Percentiles rank a stretch among this genome's conserved stretches.
These are phyloP conservation scores for Parnassius orleans DNA, from an alignment of 2,888 invertebrate species.

Conservation along the genomic window DNA sequence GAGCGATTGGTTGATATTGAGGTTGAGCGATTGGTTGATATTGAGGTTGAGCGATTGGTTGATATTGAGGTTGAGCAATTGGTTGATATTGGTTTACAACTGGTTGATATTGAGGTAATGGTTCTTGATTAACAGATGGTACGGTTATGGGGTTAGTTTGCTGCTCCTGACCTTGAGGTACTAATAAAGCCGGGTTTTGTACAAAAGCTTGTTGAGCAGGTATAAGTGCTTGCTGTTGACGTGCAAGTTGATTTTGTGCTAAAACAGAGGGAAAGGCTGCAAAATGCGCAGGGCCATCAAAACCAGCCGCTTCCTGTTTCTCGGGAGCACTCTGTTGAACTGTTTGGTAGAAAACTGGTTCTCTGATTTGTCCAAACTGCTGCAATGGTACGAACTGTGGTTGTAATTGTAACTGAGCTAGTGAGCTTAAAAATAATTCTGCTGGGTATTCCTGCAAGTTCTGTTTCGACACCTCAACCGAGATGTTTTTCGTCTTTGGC, in stretches of 20 bases:
- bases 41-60: slow-evolving; percentile 27
- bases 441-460: slow-evolving; percentile 68
- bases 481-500: slow-evolving; percentile 47
- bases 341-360: slow-evolving; percentile 52
- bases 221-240: slow-evolving; percentile 33
- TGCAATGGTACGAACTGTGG: slow-evolving; percentile 58
- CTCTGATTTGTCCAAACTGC: slow-evolving; percentile 50
- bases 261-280: slow-evolving; percentile 64
- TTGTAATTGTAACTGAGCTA: slow-evolving; percentile 62
- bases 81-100: slow-evolving; percentile 31
- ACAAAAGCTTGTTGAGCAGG: slow-evolving; percentile 41
- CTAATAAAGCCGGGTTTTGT: slow-evolving; percentile 47
- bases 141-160: slow-evolving; percentile 32
- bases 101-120: slow-evolving; percentile 36
- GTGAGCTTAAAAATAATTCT: slow-evolving; percentile 60
- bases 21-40: slow-evolving; percentile 33
- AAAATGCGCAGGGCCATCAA: slow-evolving; percentile 62
- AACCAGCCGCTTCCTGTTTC: slow-evolving; percentile 50
- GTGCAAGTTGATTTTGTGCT: slow-evolving; percentile 52
- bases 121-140: slow-evolving; percentile 34
- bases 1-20: slow-evolving; percentile 27
- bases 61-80: slow-evolving; percentile 21
- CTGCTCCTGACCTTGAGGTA: slow-evolving; percentile 38
- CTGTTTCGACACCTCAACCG: slow-evolving; percentile 67
- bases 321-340: slow-evolving; percentile 42